Base-by-base conservation (phyloP, 2,113 vertebrate species). In the Otis tarda region DNA sequence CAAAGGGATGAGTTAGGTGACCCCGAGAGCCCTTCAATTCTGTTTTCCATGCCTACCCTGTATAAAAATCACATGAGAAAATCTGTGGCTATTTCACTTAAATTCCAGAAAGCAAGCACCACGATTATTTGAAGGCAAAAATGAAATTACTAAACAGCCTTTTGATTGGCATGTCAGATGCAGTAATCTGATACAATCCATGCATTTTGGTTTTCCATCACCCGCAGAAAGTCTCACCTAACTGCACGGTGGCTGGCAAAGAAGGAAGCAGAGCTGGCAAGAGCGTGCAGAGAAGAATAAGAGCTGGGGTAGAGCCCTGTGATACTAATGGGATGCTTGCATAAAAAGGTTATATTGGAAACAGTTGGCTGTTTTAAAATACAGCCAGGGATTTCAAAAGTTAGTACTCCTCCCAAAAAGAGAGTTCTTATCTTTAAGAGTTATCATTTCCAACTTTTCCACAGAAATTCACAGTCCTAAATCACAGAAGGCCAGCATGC, bases 401-500 rank as follows among this genome's bases (percentile, higher is more conserved):
- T 71, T 83, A 92, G 56, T 37, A 90, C 5, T 21, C 19, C 10
- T 31, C 3, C 2, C 20, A 70, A 87, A 81, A 59, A 50, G 3
- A 30, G 6, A 37, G 50, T 3, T 83, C 55, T 85, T 91, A 63
- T 74, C 73, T 91, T 69, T 74, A 77, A 76, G 76, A 83, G 43
- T 84, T 91, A 92, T 35, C 1, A 1, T 56, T 92, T 79, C 83
- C 91, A 92, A 56, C 56, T 92, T 87, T 89, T 91, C 52, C 73
- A 89, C 57, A 93, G 57, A 94, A 95, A 95, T 95, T 94, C 67
- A 86, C 57, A 82, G 89, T 91, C 81, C 70, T 91, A 94, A 89
- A 82, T 87, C 81, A 91, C 81, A 92, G 56, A 75, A 59, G 49
- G 61, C 73, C 83, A 75, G 47, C 18, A 47, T 9, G 52, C 65